phyloP scores from a whole-genome alignment of 2,888 invertebrate genomes.

The Drosophila formosana region DNA sequence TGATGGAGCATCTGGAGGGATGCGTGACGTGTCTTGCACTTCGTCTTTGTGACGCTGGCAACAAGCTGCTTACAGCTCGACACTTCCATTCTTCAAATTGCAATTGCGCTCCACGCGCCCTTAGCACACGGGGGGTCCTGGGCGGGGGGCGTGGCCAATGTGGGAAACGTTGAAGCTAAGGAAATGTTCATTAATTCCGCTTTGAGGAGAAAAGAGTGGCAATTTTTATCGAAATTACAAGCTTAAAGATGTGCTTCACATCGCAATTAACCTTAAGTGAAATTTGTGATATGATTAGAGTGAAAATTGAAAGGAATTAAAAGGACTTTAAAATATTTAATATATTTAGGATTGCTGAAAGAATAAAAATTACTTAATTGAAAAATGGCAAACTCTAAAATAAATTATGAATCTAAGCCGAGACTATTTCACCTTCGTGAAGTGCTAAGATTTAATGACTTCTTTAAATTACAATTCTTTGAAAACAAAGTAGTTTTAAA shows the following conservation, averaged over 20 bases:
- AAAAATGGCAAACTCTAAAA: too few species aligned
- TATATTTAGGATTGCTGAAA: too few species aligned
- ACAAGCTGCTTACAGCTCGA: slow-evolving; percentile 23
- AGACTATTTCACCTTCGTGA: too few species aligned
- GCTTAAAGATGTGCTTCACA: not conserved
- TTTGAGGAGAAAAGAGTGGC: not conserved
- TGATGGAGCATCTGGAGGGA: slow-evolving; percentile 32
- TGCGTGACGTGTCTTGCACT: slow-evolving; percentile 12
- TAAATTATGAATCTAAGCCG: too few species aligned
- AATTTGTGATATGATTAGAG: not conserved
- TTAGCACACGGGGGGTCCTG: not conserved
- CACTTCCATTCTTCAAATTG: slow-evolving; percentile 33
- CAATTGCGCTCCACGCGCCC: slow-evolving; percentile 18
- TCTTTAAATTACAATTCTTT: too few species aligned
- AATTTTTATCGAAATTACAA: not conserved
- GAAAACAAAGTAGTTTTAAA: too few species aligned
- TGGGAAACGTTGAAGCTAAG: not conserved
- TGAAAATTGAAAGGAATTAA: not conserved
- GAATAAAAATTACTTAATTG: too few species aligned
- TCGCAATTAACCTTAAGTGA: not conserved
- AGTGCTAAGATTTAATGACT: too few species aligned
- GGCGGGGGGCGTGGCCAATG: slow-evolving; percentile 22
- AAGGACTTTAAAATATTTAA: too few species aligned
- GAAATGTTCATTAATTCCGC: slow-evolving; percentile 5
- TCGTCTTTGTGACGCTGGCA: slow-evolving; percentile 26